A percentile compares a stretch with the other conserved stretches of the same genome.
phyloP scores from a whole-genome alignment of 2,888 invertebrate species.

The Galerucella calmariensis region DNA sequence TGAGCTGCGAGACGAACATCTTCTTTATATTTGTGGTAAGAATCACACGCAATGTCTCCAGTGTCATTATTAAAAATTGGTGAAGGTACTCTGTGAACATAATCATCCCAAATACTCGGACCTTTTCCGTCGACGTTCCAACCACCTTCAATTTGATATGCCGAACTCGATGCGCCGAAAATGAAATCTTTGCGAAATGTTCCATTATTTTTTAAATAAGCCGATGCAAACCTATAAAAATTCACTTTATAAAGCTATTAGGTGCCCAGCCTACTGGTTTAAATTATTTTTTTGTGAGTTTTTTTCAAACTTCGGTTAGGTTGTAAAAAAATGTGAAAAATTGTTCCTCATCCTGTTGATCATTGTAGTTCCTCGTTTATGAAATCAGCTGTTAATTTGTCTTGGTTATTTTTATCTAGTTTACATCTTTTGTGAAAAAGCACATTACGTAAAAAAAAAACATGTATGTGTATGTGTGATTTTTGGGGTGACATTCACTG shows the following conservation, averaged over 20 bases:
- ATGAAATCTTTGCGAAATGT: conserved; percentile 58
- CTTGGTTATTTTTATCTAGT: too few relatives aligned
- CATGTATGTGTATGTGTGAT: too few relatives aligned
- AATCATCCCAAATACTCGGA: conserved; percentile 72
- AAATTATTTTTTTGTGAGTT: too few relatives aligned
- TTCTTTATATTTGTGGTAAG: conserved; percentile 75
- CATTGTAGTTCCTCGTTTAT: too few relatives aligned
- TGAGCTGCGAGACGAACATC: conserved; percentile 73
- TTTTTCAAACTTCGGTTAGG: too few relatives aligned
- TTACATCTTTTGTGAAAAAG: too few relatives aligned
- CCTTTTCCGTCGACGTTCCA: conserved; percentile 69
- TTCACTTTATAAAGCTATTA: not conserved
- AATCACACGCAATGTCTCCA: conserved; percentile 76
- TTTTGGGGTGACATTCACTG: too few relatives aligned
- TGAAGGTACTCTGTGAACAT: conserved; percentile 63
- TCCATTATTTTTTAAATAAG: conserved; percentile 61
- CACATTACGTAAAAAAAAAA: too few relatives aligned
- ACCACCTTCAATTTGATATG: conserved; percentile 65
- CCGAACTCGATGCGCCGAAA: conserved; percentile 58
- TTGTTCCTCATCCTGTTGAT: too few relatives aligned
- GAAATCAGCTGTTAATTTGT: too few relatives aligned
- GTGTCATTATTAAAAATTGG: conserved; percentile 43
- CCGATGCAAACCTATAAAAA: conserved; percentile 4
- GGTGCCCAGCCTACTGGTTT: too few relatives aligned
- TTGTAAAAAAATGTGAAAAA: too few relatives aligned